Evolutionary conservation across 1,140 invertebrate species (phyloP).

Genomic region (Heterodera schachtii): DNA sequence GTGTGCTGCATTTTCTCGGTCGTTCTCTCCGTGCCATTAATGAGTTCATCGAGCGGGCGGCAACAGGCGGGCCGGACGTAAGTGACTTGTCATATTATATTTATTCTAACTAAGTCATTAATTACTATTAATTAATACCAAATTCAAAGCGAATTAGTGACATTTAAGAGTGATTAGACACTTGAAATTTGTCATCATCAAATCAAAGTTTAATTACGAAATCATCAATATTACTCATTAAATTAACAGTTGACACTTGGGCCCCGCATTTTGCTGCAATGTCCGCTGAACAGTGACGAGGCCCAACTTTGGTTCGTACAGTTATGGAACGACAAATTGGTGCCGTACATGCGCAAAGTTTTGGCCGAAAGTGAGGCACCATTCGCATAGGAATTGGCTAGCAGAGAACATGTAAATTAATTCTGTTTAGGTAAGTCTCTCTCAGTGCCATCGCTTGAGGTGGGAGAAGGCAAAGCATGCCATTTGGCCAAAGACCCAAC

Average conservation of each 20-base stretch:
- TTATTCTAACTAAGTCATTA: conserved; percentile 13
- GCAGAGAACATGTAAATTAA: neutral
- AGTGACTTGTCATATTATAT: neutral
- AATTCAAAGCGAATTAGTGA: neutral
- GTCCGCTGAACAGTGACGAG: conserved; percentile 41
- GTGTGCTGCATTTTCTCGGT: conserved; percentile 44
- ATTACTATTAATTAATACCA: neutral
- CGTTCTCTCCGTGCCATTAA: conserved; percentile 42
- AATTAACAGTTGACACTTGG: conserved; percentile 35
- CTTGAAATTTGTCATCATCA: too few species aligned
- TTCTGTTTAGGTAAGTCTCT: neutral
- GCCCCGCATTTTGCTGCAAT: conserved; percentile 52
- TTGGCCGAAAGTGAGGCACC: conserved; percentile 38
- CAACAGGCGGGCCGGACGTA: conserved; percentile 32
- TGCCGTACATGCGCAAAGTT: conserved; percentile 51
- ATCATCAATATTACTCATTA: too few species aligned
- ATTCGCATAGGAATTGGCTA: neutral
- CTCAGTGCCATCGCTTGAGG: neutral
- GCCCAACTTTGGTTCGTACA: conserved; percentile 46
- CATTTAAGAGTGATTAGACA: too few species aligned
- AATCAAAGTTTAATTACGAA: too few species aligned
- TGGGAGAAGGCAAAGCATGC: neutral
- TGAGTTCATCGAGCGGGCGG: conserved; percentile 48
- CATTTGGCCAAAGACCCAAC: conserved; percentile 2
- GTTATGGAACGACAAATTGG: conserved; percentile 50